Evolutionary conservation across 2,888 invertebrate species (phyloP).

Genomic region (Lymantria monacha): DNA sequence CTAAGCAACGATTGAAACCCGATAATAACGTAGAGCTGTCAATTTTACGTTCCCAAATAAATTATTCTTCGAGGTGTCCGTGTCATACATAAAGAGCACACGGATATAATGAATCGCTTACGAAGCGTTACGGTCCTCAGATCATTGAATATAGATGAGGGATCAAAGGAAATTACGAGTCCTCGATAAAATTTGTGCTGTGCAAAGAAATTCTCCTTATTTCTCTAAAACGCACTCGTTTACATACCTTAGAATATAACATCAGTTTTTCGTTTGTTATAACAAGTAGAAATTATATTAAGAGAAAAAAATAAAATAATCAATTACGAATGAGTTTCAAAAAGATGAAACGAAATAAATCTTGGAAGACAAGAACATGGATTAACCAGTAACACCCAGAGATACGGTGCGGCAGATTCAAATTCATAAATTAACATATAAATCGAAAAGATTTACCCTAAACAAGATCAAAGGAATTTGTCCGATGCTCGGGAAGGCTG

Average conservation of each 20-base stretch:
- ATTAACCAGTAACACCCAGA: conserved; percentile 63
- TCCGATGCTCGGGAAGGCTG: conserved; percentile 58
- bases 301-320: conserved; percentile 24
- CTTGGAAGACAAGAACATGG: conserved; percentile 52
- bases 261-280: conserved; percentile 11
- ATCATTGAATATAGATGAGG: conserved; percentile 81
- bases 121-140: conserved; percentile 70
- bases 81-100: conserved; percentile 57
- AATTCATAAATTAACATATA: conserved; percentile 79
- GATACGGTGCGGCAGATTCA: conserved; percentile 65
- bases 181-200: conserved; percentile 71
- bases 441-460: conserved; percentile 80
- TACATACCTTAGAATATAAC: conserved; percentile 51
- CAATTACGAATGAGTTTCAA: conserved; percentile 36
- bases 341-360: conserved; percentile 49
- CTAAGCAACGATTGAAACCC: background rate
- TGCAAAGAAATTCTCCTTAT: conserved; percentile 63
- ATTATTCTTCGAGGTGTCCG: conserved; percentile 28
- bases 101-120: conserved; percentile 75
- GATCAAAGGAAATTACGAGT: conserved; percentile 78
- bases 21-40: conserved; percentile 3
- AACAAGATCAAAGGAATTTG: conserved; percentile 79
- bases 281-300: conserved; percentile 6
- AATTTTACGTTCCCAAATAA: conserved; percentile 25
- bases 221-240: conserved; percentile 52